phyloP scores from a whole-genome alignment of 37 sponge, comb jelly and placozoan species.

The Tethya wilhelma region DNA sequence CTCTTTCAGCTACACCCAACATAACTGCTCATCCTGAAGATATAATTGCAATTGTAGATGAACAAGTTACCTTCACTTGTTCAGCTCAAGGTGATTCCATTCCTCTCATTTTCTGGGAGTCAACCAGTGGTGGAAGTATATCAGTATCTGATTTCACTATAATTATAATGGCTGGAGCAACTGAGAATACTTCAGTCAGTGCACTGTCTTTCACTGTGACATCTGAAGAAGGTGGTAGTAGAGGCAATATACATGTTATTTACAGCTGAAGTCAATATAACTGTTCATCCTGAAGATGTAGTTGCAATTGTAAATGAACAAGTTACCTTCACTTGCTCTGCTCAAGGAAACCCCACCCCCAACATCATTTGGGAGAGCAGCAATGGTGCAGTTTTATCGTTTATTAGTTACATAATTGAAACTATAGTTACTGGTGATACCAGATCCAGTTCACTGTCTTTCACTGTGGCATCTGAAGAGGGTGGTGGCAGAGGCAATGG shows the following conservation, averaged over 20 bases:
- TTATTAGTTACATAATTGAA: background rate
- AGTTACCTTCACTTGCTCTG: conserved; percentile 12
- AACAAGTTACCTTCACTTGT: background rate
- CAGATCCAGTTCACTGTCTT: background rate
- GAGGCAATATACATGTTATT: background rate
- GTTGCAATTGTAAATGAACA: background rate
- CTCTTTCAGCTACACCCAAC: too few species aligned
- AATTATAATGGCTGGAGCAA: too few species aligned
- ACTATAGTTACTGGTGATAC: background rate
- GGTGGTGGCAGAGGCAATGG: background rate
- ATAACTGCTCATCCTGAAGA: conserved; percentile 1
- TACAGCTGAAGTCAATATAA: background rate
- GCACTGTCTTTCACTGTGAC: conserved; percentile 4
- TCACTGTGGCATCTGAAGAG: background rate
- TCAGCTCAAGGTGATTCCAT: too few species aligned
- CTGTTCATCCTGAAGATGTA: background rate
- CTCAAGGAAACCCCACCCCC: conserved; percentile 4
- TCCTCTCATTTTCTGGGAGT: too few species aligned
- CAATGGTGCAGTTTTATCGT: background rate
- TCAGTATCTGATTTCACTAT: too few species aligned
- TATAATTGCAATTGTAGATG: background rate
- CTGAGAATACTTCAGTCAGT: background rate
- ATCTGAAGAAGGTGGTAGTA: background rate
- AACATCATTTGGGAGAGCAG: conserved; percentile 30
- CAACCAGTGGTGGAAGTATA: too few species aligned